A percentile compares a stretch with the other conserved stretches of the same genome.
Evolutionary conservation across 2,797 vertebrate species (phyloP).

Genomic region (Leptodactylus fallax): DNA sequence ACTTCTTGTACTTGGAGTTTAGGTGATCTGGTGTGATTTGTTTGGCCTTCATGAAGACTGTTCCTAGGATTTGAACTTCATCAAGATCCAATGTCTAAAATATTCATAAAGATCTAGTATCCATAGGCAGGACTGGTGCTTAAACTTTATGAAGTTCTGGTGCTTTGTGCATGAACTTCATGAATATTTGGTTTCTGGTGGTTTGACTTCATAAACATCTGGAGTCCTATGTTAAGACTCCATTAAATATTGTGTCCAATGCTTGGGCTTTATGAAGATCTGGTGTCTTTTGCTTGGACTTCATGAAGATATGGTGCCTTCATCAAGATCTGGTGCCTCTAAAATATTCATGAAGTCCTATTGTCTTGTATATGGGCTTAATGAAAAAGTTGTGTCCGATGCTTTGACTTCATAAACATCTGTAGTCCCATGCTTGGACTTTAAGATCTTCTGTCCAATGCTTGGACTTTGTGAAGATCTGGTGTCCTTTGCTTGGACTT

Average conservation of each 20-base stretch:
- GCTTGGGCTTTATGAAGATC: background rate
- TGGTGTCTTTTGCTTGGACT: background rate
- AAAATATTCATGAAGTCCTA: too few species aligned
- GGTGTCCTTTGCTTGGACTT: background rate
- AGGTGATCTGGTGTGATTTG: background rate
- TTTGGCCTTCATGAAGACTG: background rate
- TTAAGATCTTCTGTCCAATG: background rate
- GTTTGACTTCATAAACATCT: background rate
- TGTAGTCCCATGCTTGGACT: background rate
- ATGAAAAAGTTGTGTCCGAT: too few species aligned
- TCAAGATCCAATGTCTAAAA: too few species aligned
- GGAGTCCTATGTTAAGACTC: too few species aligned
- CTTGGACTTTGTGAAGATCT: background rate
- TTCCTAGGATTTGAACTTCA: background rate
- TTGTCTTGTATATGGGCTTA: too few species aligned
- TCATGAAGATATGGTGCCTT: background rate
- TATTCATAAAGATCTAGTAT: background rate
- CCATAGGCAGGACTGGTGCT: background rate
- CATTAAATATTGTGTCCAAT: background rate
- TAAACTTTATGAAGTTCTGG: background rate
- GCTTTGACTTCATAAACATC: too few species aligned
- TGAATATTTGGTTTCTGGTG: background rate
- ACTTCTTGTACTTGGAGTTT: too few species aligned
- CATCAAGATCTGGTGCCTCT: too few species aligned
- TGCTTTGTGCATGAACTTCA: background rate